These are phyloP conservation scores for Dendrolimus houi DNA, from an alignment of 2,888 invertebrate species.

Conservation along the genomic window DNA sequence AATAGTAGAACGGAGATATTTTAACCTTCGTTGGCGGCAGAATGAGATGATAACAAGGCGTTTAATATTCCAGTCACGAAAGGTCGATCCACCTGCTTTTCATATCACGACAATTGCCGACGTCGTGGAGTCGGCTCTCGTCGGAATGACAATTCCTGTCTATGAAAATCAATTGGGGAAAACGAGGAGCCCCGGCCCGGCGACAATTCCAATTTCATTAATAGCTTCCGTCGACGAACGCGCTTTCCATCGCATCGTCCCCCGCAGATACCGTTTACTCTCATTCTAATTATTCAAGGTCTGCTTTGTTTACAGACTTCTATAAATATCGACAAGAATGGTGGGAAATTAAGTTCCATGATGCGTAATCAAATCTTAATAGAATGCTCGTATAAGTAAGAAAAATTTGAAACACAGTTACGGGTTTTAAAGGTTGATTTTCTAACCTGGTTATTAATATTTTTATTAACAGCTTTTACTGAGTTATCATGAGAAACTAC, in stretches of 20 bases:
- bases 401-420: too few relatives aligned
- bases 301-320: slow-evolving; percentile 13
- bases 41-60: slow-evolving; percentile 64
- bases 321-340: background rate
- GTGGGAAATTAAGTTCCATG: background rate
- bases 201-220: slow-evolving; percentile 64
- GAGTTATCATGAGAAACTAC: too few relatives aligned
- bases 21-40: slow-evolving; percentile 51
- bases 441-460: too few relatives aligned
- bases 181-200: slow-evolving; percentile 45
- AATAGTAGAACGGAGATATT: slow-evolving; percentile 46
- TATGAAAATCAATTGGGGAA: slow-evolving; percentile 69
- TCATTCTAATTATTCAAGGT: slow-evolving; percentile 12
- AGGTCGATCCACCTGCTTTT: slow-evolving; percentile 70
- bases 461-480: too few relatives aligned
- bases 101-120: slow-evolving; percentile 71
- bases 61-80: slow-evolving; percentile 63
- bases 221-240: slow-evolving; percentile 45
- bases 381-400: background rate
- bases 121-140: slow-evolving; percentile 57
- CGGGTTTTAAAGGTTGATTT: too few relatives aligned
- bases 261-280: slow-evolving; percentile 31
- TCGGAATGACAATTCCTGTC: slow-evolving; percentile 64
- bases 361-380: background rate
- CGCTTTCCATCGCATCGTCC: slow-evolving; percentile 9